Conservation (phyloP, 2,888 invertebrate species). For the Hypselothyrea guttata region DNA sequence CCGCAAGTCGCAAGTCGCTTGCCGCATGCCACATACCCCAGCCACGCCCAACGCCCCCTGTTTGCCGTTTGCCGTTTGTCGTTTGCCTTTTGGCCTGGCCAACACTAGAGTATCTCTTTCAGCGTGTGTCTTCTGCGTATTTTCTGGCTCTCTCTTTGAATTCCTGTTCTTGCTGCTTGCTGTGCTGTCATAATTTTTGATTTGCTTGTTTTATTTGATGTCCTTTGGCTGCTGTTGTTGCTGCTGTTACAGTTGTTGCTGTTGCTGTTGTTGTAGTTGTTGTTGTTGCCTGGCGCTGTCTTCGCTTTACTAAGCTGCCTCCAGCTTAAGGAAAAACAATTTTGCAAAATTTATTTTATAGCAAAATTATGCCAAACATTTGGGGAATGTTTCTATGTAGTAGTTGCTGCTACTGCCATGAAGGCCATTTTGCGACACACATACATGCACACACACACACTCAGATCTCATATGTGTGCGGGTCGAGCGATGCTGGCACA, state of each 20-base stretch:
- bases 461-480: conserved; percentile 15
- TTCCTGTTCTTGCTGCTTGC: conserved; percentile 61
- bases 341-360: conserved; percentile 81
- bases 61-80: conserved; percentile 45
- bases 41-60: conserved; percentile 26
- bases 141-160: conserved; percentile 1
- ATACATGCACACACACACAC: conserved; percentile 27
- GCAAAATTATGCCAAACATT: conserved; percentile 81
- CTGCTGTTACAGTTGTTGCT: conserved; percentile 28
- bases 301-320: conserved; percentile 65
- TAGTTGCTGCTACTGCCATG: conserved; percentile 48
- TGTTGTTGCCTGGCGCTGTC: conserved; percentile 44
- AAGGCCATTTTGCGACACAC: conserved; percentile 59
- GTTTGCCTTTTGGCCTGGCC: conserved; percentile 65
- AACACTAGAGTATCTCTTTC: conserved; percentile 11
- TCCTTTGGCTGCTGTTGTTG: conserved; percentile 61
- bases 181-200: conserved; percentile 78
- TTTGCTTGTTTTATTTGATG: conserved; percentile 79
- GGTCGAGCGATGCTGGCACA: conserved; percentile 41
- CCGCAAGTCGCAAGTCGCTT: conserved; percentile 30
- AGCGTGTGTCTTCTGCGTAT: conserved; percentile 14
- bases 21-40: conserved; percentile 55
- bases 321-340: conserved; percentile 77
- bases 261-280: conserved; percentile 27
- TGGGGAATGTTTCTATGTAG: conserved; percentile 75